Conservation (phyloP, 1,140 invertebrate genomes). For the Marisa cornuarietis region DNA sequence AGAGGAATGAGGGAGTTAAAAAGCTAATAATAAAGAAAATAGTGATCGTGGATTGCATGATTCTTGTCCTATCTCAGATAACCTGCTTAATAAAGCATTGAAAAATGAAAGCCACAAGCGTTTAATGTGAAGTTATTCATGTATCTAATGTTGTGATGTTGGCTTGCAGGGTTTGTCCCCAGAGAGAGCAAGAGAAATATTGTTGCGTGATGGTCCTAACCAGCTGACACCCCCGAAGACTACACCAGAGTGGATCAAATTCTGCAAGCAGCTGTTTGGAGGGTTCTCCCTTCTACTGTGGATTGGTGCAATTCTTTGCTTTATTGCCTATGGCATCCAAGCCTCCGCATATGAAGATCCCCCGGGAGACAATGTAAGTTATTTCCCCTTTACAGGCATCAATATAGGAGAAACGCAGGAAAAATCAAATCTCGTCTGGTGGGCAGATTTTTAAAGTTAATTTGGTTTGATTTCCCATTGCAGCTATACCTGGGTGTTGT, state of each 20-base stretch:
- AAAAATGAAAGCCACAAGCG: too few relatives aligned
- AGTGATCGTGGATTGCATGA: too few relatives aligned
- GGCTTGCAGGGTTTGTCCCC: constrained; percentile 80
- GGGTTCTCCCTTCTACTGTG: constrained; percentile 96
- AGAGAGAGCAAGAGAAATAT: constrained; percentile 91
- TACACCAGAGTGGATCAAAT: constrained; percentile 98
- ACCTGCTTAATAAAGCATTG: too few relatives aligned
- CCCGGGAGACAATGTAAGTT: constrained; percentile 61
- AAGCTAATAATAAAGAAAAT: too few relatives aligned
- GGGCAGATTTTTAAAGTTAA: background rate
- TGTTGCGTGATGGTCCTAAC: constrained; percentile 95
- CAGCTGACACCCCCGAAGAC: constrained; percentile 92
- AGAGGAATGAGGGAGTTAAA: too few relatives aligned
- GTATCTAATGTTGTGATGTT: background rate
- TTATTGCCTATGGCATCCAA: constrained; percentile 95
- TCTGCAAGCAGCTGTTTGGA: constrained; percentile 97
- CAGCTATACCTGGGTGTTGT: constrained; percentile 69
- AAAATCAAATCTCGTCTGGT: background rate
- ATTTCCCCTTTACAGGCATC: background rate
- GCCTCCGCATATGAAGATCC: constrained; percentile 67
- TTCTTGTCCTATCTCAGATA: too few relatives aligned
- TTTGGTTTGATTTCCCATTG: constrained; percentile 26
- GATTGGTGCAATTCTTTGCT: constrained; percentile 97
- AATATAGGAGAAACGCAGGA: background rate
- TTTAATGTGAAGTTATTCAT: too few relatives aligned